phyloP scores from a whole-genome alignment of 2,888 invertebrate genomes.

The Glyphotaelius pellucidus region DNA sequence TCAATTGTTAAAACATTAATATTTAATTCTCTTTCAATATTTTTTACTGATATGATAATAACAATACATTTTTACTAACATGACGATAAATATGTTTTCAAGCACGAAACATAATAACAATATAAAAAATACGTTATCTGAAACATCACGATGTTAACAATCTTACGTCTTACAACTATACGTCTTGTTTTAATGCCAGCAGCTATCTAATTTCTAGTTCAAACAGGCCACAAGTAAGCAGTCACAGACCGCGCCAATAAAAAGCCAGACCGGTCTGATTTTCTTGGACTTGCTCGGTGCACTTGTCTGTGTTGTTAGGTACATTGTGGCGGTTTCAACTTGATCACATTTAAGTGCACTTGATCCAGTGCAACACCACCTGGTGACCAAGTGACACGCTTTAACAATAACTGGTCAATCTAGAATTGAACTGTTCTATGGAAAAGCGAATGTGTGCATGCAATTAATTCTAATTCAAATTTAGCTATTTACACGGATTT shows the following conservation, averaged over 20 bases:
- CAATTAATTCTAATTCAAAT: not conserved
- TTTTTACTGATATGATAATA: not conserved
- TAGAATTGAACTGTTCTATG: not conserved
- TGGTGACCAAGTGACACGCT: constrained; percentile 2
- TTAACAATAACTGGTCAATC: not conserved
- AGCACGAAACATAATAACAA: not conserved
- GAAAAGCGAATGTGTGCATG: not conserved
- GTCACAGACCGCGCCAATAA: not conserved
- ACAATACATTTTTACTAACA: not conserved
- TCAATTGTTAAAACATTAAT: too few relatives aligned
- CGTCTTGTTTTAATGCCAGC: not conserved
- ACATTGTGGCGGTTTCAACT: constrained; percentile 50
- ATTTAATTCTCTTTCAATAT: too few relatives aligned
- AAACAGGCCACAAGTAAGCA: not conserved
- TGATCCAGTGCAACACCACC: constrained; percentile 24
- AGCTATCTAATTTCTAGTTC: not conserved
- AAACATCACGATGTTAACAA: not conserved
- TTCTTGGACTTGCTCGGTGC: not conserved
- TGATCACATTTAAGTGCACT: constrained; percentile 54
- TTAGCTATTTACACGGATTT: not conserved
- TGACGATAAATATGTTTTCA: not conserved
- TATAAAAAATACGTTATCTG: not conserved
- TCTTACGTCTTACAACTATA: not conserved
- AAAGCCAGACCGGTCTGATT: not conserved
- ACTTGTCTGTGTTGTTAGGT: not conserved